A percentile compares a stretch with the other conserved stretches of the same genome.
phyloP scores from a whole-genome alignment of 2,888 invertebrate genomes.

The Cantharis lateralis region DNA sequence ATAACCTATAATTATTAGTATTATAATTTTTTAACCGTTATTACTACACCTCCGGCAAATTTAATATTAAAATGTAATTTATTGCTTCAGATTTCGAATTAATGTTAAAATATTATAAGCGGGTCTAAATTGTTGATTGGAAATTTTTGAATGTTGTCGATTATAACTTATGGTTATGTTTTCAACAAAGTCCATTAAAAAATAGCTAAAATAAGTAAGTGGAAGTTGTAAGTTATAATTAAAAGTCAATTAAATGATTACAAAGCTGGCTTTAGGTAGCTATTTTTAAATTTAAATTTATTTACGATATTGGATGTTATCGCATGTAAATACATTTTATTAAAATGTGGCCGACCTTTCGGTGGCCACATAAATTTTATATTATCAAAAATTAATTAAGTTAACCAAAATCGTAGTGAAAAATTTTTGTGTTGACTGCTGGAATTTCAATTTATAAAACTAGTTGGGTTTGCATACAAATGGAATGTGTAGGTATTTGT shows the following conservation, averaged over 20 bases:
- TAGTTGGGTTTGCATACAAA: background rate
- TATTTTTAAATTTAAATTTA: background rate
- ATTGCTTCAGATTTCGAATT: conserved; percentile 30
- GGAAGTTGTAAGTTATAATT: background rate
- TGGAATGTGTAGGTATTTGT: background rate
- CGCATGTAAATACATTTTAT: background rate
- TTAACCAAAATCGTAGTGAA: background rate
- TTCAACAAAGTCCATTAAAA: conserved; percentile 25
- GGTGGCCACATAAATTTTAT: background rate
- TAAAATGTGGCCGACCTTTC: background rate
- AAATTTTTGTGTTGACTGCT: background rate
- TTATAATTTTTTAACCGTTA: conserved; percentile 33
- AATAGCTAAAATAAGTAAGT: background rate
- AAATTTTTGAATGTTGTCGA: conserved; percentile 22
- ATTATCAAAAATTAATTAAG: background rate
- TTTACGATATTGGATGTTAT: background rate
- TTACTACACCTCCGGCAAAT: conserved; percentile 29
- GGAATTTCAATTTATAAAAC: background rate
- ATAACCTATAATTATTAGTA: conserved; percentile 31
- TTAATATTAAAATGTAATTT: conserved; percentile 33
- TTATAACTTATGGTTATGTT: conserved; percentile 28
- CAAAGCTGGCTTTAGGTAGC: background rate
- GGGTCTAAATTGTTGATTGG: conserved; percentile 23
- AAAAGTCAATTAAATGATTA: background rate
- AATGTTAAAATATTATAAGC: conserved; percentile 31